A percentile compares a stretch with the other conserved stretches of the same genome.
Evolutionary conservation across 2,797 vertebrate species (phyloP).

Genomic region (Erpetoichthys calabaricus): DNA sequence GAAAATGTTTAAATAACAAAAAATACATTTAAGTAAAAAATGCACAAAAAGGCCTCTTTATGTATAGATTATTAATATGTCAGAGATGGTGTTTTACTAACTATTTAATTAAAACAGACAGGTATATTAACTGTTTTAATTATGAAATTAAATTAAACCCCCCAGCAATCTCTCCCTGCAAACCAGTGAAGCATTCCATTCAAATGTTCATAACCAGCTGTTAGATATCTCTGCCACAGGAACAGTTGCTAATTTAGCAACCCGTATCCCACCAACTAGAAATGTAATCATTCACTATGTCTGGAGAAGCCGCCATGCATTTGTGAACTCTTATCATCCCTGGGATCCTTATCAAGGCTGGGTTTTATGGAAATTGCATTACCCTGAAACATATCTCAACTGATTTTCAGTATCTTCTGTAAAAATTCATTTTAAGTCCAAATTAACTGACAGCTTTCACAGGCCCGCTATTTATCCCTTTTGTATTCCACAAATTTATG

Average conservation of each 20-base stretch:
- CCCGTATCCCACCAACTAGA: neutral
- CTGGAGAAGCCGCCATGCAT: constrained; percentile 1
- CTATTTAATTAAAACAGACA: neutral
- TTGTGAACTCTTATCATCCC: neutral
- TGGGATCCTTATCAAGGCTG: neutral
- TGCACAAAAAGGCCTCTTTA: too few relatives aligned
- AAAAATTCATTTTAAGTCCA: neutral
- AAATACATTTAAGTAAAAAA: too few relatives aligned
- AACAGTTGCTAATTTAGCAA: constrained; percentile 1
- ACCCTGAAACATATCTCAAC: neutral
- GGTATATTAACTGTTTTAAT: neutral
- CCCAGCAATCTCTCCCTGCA: neutral
- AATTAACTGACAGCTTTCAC: neutral
- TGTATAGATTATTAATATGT: neutral
- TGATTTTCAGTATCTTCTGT: neutral
- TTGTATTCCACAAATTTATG: neutral
- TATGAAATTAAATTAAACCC: neutral
- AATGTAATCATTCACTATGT: neutral
- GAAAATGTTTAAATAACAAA: too few relatives aligned
- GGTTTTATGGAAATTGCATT: constrained; percentile 3
- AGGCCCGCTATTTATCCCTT: constrained; percentile 1
- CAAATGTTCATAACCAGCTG: neutral
- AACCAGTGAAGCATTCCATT: constrained; percentile 1
- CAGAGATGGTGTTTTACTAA: neutral
- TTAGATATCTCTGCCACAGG: neutral